These are phyloP conservation scores for Microdon myrmicae DNA, from an alignment of 2,888 invertebrate species.

Conservation along the genomic window DNA sequence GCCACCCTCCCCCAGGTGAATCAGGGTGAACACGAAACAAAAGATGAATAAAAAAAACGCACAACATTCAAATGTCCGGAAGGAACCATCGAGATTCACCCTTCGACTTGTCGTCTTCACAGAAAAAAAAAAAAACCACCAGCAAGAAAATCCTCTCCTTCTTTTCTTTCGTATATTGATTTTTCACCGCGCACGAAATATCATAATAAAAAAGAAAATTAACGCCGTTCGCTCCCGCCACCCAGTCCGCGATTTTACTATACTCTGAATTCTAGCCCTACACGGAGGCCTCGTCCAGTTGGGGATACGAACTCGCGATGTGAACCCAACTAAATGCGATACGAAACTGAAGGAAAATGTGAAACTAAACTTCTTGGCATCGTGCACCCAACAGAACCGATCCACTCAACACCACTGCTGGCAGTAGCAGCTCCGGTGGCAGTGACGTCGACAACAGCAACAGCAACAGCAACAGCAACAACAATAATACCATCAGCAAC, in stretches of 20 bases:
- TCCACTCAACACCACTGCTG: conserved; percentile 19
- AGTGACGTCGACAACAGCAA: conserved; percentile 14
- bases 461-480: conserved; percentile 50
- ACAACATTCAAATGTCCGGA: conserved; percentile 5
- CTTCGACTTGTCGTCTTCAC: conserved; percentile 6
- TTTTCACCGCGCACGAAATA: not conserved
- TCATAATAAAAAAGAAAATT: conserved; percentile 16
- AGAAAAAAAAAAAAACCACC: conserved; percentile 16
- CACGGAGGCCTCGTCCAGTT: conserved; percentile 25
- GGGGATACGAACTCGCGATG: conserved; percentile 55
- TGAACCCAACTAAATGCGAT: conserved; percentile 67
- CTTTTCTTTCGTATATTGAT: not conserved
- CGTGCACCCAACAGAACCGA: conserved; percentile 39
- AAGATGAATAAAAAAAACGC: conserved; percentile 1
- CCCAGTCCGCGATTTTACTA: conserved; percentile 30
- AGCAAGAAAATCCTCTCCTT: not conserved
- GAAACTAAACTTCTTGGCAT: conserved; percentile 52
- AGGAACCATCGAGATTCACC: conserved; percentile 20
- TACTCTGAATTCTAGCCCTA: conserved; percentile 37
- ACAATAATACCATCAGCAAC: conserved; percentile 15
- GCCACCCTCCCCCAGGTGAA: not conserved
- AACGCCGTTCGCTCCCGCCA: conserved; percentile 4
- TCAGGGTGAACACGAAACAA: conserved; percentile 1
- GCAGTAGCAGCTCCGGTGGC: conserved; percentile 15
- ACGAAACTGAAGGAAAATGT: conserved; percentile 62